Base-by-base conservation (phyloP, 2,113 vertebrate genomes). In the Pelmatolapia mariae region DNA sequence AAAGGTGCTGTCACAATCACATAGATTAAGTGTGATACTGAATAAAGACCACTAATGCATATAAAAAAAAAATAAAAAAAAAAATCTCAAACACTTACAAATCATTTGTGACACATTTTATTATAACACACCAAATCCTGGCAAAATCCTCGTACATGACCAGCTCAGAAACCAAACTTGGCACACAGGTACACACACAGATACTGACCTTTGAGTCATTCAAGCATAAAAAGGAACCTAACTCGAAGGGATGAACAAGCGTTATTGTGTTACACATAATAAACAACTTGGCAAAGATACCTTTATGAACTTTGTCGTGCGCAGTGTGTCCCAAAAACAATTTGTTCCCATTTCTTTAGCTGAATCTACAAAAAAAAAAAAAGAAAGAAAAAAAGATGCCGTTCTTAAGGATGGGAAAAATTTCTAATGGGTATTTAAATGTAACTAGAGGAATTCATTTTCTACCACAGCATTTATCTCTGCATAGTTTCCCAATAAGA, bases 401-500 rank as follows among this genome's bases (percentile, higher is more conserved):
- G 1, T 71, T 16, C 12, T 71, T 71, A 71, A 71, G 36, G 36
- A 71, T 43, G 38, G 66, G 38, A 45, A 68, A 68, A 5, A 22
- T 22, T 66, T 22, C 24, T 26, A 53, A 40, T 47, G 59, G 31
- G 56, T 26, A 66, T 85, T 59, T 84, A 40, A 85, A 85, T 82
- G 84, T 80, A 86, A 87, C 19, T 29, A n/a, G 5, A 81, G 83
- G 82, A 63, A 85, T 91, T 38, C 73, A 6, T 78, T 86, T 71
- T 61, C 53, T 15, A 68, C 52, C 66, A 2, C 81, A 89, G 45
- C 38, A 83, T 81, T 81, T 10, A 84, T 18, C 76, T 71, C 57
- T 53, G 26, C 81, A 91, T 89, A 87, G 24, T 92, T 91, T 93
- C 87, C 88, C 78, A 86, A 82, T 68, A 33, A 59, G 11, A 82